Evolutionary conservation across 2,888 invertebrate species (phyloP).

Genomic region (Rhagonycha fulva): DNA sequence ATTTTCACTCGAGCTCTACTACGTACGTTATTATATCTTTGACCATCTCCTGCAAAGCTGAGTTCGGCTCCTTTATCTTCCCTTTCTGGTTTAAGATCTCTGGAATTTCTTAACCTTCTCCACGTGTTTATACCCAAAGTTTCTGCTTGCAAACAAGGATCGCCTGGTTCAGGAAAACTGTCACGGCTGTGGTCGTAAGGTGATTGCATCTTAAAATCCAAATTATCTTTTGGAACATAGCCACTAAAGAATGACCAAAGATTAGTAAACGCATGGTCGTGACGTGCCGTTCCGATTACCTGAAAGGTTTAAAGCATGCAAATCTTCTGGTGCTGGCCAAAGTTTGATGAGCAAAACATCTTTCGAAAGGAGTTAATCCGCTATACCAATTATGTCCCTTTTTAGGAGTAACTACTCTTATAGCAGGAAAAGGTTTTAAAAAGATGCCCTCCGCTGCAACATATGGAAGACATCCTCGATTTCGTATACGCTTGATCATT

Average conservation of each 20-base stretch:
- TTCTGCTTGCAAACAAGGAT: constrained; percentile 70
- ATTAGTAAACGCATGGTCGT: neutral
- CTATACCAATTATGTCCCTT: constrained; percentile 49
- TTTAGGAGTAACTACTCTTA: constrained; percentile 32
- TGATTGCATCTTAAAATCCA: constrained; percentile 70
- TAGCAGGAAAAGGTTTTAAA: constrained; percentile 49
- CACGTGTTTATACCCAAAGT: constrained; percentile 67
- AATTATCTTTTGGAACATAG: constrained; percentile 65
- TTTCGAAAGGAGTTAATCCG: constrained; percentile 52
- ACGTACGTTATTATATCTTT: constrained; percentile 45
- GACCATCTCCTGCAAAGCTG: neutral
- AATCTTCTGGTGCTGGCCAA: constrained; percentile 58
- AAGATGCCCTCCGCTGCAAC: constrained; percentile 57
- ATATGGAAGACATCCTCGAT: constrained; percentile 52
- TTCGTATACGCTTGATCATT: constrained; percentile 38
- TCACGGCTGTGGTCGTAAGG: constrained; percentile 71
- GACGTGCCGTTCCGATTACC: constrained; percentile 22
- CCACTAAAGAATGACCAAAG: constrained; percentile 35
- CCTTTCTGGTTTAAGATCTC: constrained; percentile 54
- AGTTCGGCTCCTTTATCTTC: constrained; percentile 37
- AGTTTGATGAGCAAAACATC: constrained; percentile 60
- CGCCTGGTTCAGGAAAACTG: constrained; percentile 65
- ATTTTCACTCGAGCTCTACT: neutral
- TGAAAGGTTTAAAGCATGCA: constrained; percentile 52
- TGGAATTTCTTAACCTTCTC: constrained; percentile 69